Evolutionary conservation across 2,888 invertebrate genomes (phyloP).

Genomic region (Cryptocephalus moraei): DNA sequence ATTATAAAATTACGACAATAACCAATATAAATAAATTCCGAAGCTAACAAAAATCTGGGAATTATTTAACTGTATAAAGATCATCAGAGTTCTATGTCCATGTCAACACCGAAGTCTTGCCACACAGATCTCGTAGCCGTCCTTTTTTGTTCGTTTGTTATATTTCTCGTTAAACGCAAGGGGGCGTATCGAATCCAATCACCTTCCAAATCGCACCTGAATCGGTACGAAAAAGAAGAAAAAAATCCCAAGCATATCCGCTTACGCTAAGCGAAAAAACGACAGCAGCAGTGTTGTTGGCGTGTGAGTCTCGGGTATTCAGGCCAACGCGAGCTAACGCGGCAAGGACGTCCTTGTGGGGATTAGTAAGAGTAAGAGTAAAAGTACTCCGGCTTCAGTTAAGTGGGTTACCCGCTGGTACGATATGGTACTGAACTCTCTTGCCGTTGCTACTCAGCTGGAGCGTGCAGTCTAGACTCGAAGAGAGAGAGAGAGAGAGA

Average conservation of each 20-base stretch:
- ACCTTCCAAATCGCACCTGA: too few relatives aligned
- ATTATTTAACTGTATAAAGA: too few relatives aligned
- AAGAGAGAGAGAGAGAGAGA: too few relatives aligned
- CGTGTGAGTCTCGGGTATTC: slow-evolving; percentile 11
- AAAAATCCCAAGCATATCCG: slow-evolving; percentile 13
- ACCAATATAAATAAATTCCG: too few relatives aligned
- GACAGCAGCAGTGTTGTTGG: slow-evolving; percentile 10
- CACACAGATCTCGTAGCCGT: too few relatives aligned
- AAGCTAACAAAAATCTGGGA: too few relatives aligned
- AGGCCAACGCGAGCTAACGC: slow-evolving; percentile 12
- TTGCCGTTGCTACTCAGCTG: not conserved
- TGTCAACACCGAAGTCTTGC: too few relatives aligned
- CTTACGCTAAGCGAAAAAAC: slow-evolving; percentile 10
- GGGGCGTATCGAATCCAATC: not conserved
- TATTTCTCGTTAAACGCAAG: too few relatives aligned
- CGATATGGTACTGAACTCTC: slow-evolving; percentile 1
- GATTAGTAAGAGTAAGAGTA: slow-evolving; percentile 18
- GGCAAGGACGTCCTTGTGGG: slow-evolving; percentile 24
- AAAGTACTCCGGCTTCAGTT: slow-evolving; percentile 17
- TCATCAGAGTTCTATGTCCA: too few relatives aligned
- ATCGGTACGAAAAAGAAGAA: slow-evolving; percentile 1
- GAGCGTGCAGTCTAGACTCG: slow-evolving; percentile 2
- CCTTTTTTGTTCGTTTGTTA: too few relatives aligned
- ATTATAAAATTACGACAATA: too few relatives aligned
- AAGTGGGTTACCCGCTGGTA: slow-evolving; percentile 20